Percentiles rank a stretch among this genome's conserved stretches.
Conservation (phyloP, 1,140 invertebrate genomes). For the Drosophila parabipectinata region DNA sequence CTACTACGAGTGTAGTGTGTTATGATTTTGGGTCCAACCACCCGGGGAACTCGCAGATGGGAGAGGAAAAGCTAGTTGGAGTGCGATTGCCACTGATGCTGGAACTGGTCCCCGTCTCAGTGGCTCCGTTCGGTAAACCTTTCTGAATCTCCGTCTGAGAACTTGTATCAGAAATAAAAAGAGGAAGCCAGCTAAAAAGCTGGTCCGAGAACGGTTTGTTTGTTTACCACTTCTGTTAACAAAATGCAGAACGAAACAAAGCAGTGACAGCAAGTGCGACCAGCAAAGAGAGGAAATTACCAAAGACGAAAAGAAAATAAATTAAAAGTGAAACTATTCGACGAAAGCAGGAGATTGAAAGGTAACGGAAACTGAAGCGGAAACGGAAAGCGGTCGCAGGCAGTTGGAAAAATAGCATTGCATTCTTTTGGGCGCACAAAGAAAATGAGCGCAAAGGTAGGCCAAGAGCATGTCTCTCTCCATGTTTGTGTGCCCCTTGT, state of each 20-base stretch:
- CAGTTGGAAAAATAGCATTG: slow-evolving; percentile 52
- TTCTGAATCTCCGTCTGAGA: slow-evolving; percentile 3
- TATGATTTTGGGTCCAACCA: slow-evolving; percentile 51
- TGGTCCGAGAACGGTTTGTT: background rate
- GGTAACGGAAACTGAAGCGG: slow-evolving; percentile 1
- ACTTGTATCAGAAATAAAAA: background rate
- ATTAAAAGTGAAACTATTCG: background rate
- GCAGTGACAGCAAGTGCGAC: background rate
- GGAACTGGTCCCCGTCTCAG: slow-evolving; percentile 20
- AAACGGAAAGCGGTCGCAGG: slow-evolving; percentile 25
- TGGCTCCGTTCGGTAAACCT: slow-evolving; percentile 9
- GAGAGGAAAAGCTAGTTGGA: slow-evolving; percentile 42
- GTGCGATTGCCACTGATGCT: slow-evolving; percentile 39
- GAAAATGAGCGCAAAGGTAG: slow-evolving; percentile 81
- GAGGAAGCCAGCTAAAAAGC: background rate
- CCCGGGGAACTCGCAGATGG: slow-evolving; percentile 2
- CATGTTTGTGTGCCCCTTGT: slow-evolving; percentile 2
- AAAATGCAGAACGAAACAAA: background rate
- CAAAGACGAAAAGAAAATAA: background rate
- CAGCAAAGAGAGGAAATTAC: background rate
- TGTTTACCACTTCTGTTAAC: background rate
- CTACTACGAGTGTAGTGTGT: slow-evolving; percentile 39
- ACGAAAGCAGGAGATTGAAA: slow-evolving; percentile 7
- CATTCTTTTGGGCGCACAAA: slow-evolving; percentile 75
- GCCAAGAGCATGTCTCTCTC: slow-evolving; percentile 52